phyloP scores from a whole-genome alignment of 2,797 vertebrate genomes.

The Eidolon dupreanum region DNA sequence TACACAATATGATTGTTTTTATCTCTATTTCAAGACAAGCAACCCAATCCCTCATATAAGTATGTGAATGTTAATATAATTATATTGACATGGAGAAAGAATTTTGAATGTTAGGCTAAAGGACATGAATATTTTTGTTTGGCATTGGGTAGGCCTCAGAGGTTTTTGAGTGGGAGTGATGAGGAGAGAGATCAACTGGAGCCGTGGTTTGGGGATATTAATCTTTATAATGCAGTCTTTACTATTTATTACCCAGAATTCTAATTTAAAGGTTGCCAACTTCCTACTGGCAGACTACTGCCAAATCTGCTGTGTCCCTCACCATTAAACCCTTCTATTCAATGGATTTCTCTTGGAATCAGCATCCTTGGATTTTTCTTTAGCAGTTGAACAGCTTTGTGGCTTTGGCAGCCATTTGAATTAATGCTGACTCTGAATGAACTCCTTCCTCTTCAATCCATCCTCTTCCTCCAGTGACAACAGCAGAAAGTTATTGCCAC shows the following conservation, averaged over 20 bases:
- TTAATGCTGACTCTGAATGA: not conserved
- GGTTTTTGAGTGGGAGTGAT: not conserved
- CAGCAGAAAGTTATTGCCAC: not conserved
- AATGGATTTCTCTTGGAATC: not conserved
- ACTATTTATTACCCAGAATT: not conserved
- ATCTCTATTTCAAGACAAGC: not conserved
- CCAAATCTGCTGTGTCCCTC: not conserved
- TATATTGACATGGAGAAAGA: not conserved
- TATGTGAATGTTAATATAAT: not conserved
- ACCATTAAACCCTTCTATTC: not conserved
- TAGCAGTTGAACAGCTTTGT: not conserved
- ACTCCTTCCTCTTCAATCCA: not conserved
- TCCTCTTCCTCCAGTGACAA: not conserved
- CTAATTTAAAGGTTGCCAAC: not conserved
- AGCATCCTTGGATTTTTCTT: not conserved
- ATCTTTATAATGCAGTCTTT: not conserved
- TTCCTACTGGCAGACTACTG: not conserved
- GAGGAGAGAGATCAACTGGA: not conserved
- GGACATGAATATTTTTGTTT: not conserved
- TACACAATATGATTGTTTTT: not conserved
- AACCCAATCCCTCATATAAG: not conserved
- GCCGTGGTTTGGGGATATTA: not conserved
- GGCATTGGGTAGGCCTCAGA: not conserved
- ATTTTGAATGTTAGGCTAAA: not conserved
- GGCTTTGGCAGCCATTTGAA: not conserved